Evolutionary conservation across 1,140 invertebrate species (phyloP).

Genomic region (Dolichoris vasculosae): DNA sequence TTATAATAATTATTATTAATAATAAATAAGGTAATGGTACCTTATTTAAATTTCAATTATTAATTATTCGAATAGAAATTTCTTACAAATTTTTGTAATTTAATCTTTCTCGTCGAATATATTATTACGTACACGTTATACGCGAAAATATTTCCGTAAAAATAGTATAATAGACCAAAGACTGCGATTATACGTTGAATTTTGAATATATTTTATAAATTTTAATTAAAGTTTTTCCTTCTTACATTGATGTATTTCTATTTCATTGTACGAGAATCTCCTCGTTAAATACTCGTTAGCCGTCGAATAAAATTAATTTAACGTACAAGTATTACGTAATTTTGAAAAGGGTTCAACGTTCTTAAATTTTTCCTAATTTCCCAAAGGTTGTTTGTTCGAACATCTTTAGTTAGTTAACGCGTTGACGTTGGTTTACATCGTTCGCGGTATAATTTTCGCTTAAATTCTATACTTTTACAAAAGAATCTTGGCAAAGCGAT

Average conservation of each 20-base stretch:
- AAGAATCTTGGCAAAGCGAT: too few species aligned
- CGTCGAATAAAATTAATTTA: neutral
- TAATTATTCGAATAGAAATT: neutral
- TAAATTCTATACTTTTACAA: too few species aligned
- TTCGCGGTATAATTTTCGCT: neutral
- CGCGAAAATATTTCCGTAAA: too few species aligned
- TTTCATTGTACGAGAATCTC: neutral
- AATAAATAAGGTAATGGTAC: too few species aligned
- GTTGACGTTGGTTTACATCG: too few species aligned
- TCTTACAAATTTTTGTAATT: neutral
- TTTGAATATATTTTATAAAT: neutral
- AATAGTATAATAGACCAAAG: neutral
- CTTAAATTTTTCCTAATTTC: neutral
- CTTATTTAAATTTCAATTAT: neutral
- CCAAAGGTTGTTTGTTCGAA: neutral
- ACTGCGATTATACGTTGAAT: neutral
- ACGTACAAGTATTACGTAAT: slow-evolving; percentile 3
- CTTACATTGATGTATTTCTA: neutral
- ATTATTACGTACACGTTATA: too few species aligned
- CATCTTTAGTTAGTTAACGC: neutral
- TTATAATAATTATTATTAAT: too few species aligned
- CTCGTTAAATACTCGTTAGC: neutral
- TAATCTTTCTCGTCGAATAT: too few species aligned
- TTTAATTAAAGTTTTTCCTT: neutral
- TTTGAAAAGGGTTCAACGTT: neutral